These are phyloP conservation scores for Pimpla rufipes DNA, from an alignment of 2,888 invertebrate genomes.

Conservation along the genomic window DNA sequence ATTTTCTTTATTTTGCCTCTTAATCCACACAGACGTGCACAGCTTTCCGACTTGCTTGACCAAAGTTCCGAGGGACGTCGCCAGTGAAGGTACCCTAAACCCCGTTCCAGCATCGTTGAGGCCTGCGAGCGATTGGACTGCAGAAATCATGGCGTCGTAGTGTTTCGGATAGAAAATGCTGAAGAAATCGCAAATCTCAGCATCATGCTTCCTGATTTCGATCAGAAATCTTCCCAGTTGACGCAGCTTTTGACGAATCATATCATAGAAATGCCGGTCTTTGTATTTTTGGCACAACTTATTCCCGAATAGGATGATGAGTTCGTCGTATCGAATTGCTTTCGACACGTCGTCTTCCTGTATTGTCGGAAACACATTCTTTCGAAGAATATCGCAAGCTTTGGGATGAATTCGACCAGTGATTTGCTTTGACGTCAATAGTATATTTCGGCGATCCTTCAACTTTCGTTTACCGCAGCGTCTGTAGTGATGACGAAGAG, in stretches of 20 bases:
- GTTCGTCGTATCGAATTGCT: conserved; percentile 59
- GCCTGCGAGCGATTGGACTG: conserved; percentile 62
- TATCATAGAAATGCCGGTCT: conserved; percentile 57
- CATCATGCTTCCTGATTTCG: conserved; percentile 16
- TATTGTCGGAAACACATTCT: conserved; percentile 54
- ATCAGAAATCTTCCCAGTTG: conserved; percentile 60
- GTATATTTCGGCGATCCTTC: conserved; percentile 6
- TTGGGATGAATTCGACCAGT: conserved; percentile 47
- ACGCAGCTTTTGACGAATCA: conserved; percentile 62
- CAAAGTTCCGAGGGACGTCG: conserved; percentile 61
- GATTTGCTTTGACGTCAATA: conserved; percentile 17
- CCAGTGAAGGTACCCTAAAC: conserved; percentile 58
- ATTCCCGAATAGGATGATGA: conserved; percentile 60
- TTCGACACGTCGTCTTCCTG: conserved; percentile 40
- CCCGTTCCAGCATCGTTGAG: conserved; percentile 40
- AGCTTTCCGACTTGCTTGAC: conserved; percentile 63
- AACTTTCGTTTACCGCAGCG: conserved; percentile 29
- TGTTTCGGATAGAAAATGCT: conserved; percentile 48
- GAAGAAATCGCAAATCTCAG: conserved; percentile 43
- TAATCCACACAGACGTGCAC: conserved; percentile 60
- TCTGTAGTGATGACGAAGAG: conserved; percentile 48
- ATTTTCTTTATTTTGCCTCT: conserved; percentile 51
- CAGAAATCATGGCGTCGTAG: conserved; percentile 28
- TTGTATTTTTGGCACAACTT: conserved; percentile 61
- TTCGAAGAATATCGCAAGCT: conserved; percentile 44